A percentile compares a stretch with the other conserved stretches of the same genome.
These are phyloP conservation scores for Calyptommatus sinebrachiatus DNA, from an alignment of 2,113 vertebrate species.

Conservation along the genomic window DNA sequence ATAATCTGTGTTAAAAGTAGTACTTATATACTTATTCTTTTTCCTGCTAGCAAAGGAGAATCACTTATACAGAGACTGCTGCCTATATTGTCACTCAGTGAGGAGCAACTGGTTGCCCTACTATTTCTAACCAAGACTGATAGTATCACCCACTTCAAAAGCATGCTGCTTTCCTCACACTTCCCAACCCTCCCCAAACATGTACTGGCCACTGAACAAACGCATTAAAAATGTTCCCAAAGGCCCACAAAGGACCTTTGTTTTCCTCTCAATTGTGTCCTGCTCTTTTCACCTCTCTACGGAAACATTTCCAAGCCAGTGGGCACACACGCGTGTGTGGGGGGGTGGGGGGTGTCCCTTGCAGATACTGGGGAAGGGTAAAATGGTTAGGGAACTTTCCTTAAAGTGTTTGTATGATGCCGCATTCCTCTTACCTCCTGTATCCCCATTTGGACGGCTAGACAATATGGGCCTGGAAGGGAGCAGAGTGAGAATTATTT, in stretches of 20 bases:
- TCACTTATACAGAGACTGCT: neutral
- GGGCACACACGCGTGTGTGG: conserved; percentile 6
- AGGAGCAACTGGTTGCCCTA: neutral
- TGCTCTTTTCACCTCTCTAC: conserved; percentile 38
- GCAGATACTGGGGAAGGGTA: conserved; percentile 6
- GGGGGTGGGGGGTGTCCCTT: neutral
- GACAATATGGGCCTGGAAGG: conserved; percentile 15
- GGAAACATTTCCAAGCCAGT: conserved; percentile 48
- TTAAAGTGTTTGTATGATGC: conserved; percentile 13
- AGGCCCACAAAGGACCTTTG: conserved; percentile 47
- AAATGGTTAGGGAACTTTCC: conserved; percentile 30
- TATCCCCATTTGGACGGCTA: conserved; percentile 34
- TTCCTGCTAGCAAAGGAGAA: neutral
- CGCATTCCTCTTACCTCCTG: neutral
- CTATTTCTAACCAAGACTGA: conserved; percentile 3
- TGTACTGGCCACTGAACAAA: conserved; percentile 39
- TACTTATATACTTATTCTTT: neutral
- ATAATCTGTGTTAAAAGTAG: neutral
- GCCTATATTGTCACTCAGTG: neutral
- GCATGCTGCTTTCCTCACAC: conserved; percentile 2
- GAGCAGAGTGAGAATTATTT: neutral
- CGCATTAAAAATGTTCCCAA: conserved; percentile 31
- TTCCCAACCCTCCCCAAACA: conserved; percentile 1
- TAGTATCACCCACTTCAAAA: conserved; percentile 12
- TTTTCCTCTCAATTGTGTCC: conserved; percentile 40